A percentile compares a stretch with the other conserved stretches of the same genome.
Conservation (phyloP, 2,113 vertebrate species). For the Willisornis vidua region DNA sequence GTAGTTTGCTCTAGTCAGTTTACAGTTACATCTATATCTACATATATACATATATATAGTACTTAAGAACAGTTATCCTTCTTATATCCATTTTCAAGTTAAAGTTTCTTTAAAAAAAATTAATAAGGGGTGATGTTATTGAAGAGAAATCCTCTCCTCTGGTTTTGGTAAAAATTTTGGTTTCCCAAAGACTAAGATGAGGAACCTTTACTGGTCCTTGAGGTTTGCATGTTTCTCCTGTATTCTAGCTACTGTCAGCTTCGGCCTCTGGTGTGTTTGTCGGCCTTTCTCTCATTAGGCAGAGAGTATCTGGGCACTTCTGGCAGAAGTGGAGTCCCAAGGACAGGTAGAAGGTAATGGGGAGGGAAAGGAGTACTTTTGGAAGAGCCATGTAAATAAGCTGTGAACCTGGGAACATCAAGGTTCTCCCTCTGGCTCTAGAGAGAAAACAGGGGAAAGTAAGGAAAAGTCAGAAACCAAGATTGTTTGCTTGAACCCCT, state of each 20-base stretch:
- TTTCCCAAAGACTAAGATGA: no score
- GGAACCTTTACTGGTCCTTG: background rate
- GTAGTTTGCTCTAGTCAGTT: no score
- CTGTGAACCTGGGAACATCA: background rate
- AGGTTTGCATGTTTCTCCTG: background rate
- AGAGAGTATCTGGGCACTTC: accelerated
- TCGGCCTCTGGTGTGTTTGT: accelerated
- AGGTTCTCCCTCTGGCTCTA: background rate
- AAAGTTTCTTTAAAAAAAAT: no score
- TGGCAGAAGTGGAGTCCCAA: background rate
- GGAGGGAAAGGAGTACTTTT: background rate
- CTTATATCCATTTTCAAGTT: no score
- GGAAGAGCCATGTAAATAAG: background rate
- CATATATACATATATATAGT: no score
- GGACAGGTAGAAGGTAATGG: background rate
- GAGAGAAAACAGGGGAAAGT: background rate
- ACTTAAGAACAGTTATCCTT: no score
- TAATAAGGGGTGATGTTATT: no score
- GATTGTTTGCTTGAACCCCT: accelerated
- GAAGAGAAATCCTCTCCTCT: no score
- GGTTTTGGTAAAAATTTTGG: no score
- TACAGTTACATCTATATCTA: no score
- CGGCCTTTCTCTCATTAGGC: background rate
- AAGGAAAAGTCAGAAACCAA: background rate
- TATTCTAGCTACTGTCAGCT: background rate